Conservation (phyloP, 1,140 invertebrate species). For the Sweltsa coloradensis region DNA sequence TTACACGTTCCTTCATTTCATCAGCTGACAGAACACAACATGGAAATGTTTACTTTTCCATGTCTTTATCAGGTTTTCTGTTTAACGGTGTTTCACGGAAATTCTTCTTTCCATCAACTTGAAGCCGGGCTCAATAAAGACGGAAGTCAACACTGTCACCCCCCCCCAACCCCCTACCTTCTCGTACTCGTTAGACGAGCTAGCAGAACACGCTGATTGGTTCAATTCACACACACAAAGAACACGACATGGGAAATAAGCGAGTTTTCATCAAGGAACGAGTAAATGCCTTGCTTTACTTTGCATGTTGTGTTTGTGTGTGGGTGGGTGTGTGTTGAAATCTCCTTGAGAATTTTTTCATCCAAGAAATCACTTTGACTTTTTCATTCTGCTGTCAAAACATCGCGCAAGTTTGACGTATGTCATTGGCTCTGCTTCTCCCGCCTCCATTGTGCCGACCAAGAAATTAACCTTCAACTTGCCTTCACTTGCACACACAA, state of each 20-base stretch:
- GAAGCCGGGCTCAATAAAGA: not conserved
- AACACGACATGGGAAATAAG: constrained; percentile 1
- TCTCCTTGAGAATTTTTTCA: constrained; percentile 1
- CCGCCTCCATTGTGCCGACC: not conserved
- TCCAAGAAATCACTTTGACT: constrained; percentile 3
- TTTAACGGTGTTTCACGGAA: too few relatives aligned
- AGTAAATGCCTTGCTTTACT: not conserved
- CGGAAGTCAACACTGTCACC: not conserved
- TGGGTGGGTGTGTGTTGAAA: not conserved
- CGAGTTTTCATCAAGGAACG: not conserved
- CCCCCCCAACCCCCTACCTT: not conserved
- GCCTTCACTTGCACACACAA: constrained; percentile 4
- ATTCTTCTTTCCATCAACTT: not conserved
- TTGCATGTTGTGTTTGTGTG: not conserved
- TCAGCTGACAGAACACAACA: too few relatives aligned
- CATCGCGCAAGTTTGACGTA: constrained; percentile 4
- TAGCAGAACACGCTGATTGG: not conserved
- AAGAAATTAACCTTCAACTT: constrained; percentile 5
- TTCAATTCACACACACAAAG: constrained; percentile 1
- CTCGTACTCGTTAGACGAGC: constrained; percentile 1
- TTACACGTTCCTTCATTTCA: too few relatives aligned
- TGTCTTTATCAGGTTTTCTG: too few relatives aligned
- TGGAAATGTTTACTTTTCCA: too few relatives aligned
- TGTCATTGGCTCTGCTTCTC: not conserved
- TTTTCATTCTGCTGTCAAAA: not conserved